Conservation (phyloP, 2,797 vertebrate species). For the Bradypodion pumilum region DNA sequence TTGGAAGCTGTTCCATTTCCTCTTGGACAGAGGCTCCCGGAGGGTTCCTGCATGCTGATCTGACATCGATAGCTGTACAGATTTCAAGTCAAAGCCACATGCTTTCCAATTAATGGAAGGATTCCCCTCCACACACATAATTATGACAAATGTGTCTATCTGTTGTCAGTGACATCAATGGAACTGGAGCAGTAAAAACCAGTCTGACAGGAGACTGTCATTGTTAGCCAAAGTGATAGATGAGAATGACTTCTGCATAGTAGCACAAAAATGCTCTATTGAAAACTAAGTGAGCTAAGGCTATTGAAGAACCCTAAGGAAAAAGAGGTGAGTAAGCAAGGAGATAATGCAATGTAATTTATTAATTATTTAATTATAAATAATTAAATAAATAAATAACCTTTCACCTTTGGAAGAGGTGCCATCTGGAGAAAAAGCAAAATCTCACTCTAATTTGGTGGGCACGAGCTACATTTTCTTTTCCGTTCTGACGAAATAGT, state of each 20-base stretch:
- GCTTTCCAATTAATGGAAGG: not conserved
- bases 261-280: not conserved
- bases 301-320: not conserved
- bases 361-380: no score
- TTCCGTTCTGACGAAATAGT: not conserved
- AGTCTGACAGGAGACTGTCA: constrained; percentile 12
- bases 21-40: constrained; percentile 16
- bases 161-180: not conserved
- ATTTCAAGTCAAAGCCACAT: not conserved
- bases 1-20: constrained; percentile 36
- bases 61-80: accelerated
- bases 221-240: constrained; percentile 1
- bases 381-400: no score
- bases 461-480: not conserved
- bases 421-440: constrained; percentile 8
- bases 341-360: no score
- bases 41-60: constrained; percentile 11
- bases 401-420: not conserved
- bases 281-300: not conserved
- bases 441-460: constrained; percentile 9
- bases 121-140: not conserved
- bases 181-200: not conserved
- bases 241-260: not conserved
- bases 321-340: not conserved
- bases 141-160: constrained; percentile 27